These are phyloP conservation scores for Danio jaintianensis DNA, from an alignment of 2,797 vertebrate genomes.

Conservation along the genomic window DNA sequence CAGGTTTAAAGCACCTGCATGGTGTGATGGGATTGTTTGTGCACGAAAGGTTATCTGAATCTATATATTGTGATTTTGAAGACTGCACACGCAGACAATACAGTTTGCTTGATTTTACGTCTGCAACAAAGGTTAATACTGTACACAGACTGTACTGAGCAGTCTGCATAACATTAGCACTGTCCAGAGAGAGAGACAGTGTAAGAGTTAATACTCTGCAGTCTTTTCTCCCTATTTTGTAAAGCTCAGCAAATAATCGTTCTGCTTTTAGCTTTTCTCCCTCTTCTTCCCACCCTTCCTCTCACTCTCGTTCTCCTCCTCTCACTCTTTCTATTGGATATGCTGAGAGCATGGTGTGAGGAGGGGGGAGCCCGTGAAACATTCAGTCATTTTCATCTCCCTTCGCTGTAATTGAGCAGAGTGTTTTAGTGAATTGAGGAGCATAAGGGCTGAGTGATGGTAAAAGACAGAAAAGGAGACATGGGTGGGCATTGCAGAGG, in stretches of 20 bases:
- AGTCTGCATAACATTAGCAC: constrained; percentile 69
- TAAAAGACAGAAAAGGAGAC: constrained; percentile 50
- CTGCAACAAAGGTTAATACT: constrained; percentile 28
- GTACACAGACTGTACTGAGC: constrained; percentile 64
- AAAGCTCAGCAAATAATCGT: constrained; percentile 81
- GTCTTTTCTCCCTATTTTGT: constrained; percentile 81
- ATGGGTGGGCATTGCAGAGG: constrained; percentile 31
- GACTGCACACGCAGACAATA: neutral
- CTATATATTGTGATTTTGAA: neutral
- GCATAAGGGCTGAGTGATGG: constrained; percentile 61
- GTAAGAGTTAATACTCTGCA: constrained; percentile 78
- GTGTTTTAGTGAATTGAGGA: constrained; percentile 79
- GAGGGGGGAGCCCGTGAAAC: constrained; percentile 65
- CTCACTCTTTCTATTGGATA: constrained; percentile 61
- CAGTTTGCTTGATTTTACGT: neutral
- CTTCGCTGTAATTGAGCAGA: constrained; percentile 74
- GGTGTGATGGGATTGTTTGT: constrained; percentile 5
- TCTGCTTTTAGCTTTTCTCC: constrained; percentile 68
- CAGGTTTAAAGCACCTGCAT: constrained; percentile 29
- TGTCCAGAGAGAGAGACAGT: constrained; percentile 62
- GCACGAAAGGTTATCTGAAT: neutral
- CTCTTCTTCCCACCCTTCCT: constrained; percentile 50
- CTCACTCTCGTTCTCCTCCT: constrained; percentile 47
- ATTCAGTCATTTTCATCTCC: constrained; percentile 72
- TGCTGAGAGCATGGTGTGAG: constrained; percentile 55